Base-by-base conservation (phyloP, 2,797 vertebrate genomes). In the Leucoraja ocellata region DNA sequence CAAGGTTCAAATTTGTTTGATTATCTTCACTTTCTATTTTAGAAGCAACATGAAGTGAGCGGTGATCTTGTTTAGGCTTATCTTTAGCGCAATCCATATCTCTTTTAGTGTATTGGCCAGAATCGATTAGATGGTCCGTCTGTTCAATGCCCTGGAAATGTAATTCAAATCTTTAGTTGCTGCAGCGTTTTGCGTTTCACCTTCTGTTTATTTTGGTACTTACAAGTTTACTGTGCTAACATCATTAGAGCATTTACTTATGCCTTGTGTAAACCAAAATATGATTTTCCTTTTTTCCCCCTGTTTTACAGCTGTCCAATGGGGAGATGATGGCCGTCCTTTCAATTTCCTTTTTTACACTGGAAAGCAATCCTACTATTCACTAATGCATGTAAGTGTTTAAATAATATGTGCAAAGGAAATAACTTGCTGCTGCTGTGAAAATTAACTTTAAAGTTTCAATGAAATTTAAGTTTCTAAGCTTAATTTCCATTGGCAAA, bases 271-370 rank as follows among this genome's bases (percentile, higher is more conserved):
- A 76, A 92, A 92, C 25, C 36, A 76, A 68, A 88, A 68, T 23
- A 1, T 18, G 7, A 46, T 13, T 92, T 91, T 71, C 71, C 14
- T 92, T 28, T 46, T 46, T 46, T 46, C 3, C 46, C 46, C 2
- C 23, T 28, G 84, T 95, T 94, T 65, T 91, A 95, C 95, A 96
- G 99, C 97, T 93, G 94, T 97, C 94, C 98, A 99, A 93, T 99
- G 99, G 98, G 97, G 97, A 95, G 96, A 96, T 94, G 98, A 99
- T 94, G 95, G 98, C 0, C 97, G 98, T 91, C 99, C 98, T 11
- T 98, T 99, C 96, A 97, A 99, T 96, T 99, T 97, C 95, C 97
- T 99, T 86, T 99, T 99, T 95, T 99, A 99, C 96, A 99, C 99
- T n/a, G 98, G 98, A 94, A 99, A 98, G 93, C 98, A 97, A 93